phyloP scores from a whole-genome alignment of 2,113 vertebrate genomes.

The Macrotus californicus region DNA sequence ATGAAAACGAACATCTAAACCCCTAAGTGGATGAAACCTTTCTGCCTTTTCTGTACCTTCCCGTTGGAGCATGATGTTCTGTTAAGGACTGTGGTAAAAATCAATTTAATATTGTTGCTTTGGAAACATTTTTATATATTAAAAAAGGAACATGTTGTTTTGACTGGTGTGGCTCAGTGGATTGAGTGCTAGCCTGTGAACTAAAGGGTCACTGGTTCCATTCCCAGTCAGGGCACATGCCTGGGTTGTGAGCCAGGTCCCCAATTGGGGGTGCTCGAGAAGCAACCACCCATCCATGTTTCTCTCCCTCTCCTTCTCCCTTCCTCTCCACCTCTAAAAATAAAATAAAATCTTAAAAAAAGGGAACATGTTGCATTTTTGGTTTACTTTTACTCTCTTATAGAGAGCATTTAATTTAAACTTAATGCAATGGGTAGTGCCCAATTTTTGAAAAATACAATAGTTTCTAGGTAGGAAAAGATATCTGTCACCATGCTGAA shows the following conservation, averaged over 20 bases:
- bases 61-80: constrained; percentile 63
- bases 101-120: constrained; percentile 73
- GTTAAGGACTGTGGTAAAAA: constrained; percentile 67
- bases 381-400: constrained; percentile 59
- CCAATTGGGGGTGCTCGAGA: too few species aligned
- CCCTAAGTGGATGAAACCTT: background rate
- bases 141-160: constrained; percentile 34
- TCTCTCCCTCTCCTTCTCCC: too few species aligned
- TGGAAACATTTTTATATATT: constrained; percentile 77
- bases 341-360: constrained; percentile 31
- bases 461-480: constrained; percentile 58
- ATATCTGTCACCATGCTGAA: constrained; percentile 52
- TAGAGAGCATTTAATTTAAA: constrained; percentile 77
- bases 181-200: too few species aligned
- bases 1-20: constrained; percentile 86
- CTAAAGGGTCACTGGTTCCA: too few species aligned
- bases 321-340: too few species aligned
- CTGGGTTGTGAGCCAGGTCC: too few species aligned
- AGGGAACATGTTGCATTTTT: constrained; percentile 19
- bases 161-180: too few species aligned
- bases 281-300: too few species aligned
- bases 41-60: constrained; percentile 6
- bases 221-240: too few species aligned
- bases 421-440: constrained; percentile 67
- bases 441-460: constrained; percentile 68